Evolutionary conservation across 1,140 invertebrate species (phyloP), one percentile per base, ranked within the genome.

Genomic region (Zaprionus gabonicus): DNA sequence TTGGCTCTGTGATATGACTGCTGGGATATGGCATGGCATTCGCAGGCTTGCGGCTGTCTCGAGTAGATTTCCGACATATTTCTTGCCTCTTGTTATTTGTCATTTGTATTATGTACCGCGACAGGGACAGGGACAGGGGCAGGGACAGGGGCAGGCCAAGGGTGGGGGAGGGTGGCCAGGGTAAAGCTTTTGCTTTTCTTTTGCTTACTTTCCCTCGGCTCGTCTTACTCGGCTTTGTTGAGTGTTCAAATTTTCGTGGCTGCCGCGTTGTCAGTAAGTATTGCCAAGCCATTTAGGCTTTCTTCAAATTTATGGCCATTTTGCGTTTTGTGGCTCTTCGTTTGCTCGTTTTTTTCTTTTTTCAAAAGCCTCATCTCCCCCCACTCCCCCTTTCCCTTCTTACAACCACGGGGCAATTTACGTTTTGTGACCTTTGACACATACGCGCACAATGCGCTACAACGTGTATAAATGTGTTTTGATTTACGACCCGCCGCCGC

Each of bases 11-110:
- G 55, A 68, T 68, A 59, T 59, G 66, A 59, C 68, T 70, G 59
- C 15, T 67, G 65, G 65, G 65, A 67, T 58, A 58, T 59, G 27
- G n/a, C 41, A 41, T 73, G 69, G 63, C 71, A 71, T 67, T 76
- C 74, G 80, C 59, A 27, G 77, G 72, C 67, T 82, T 82, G 82
- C 71, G 74, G 72, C 78, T 78, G 84, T 83, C 84, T 88, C 74
- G 66, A 87, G 84, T 87, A 88, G 84, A 87, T 87, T 84, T 90
- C 81, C 69, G 55, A 86, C 82, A 86, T 87, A 86, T 90, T 90
- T 90, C 62, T 80, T 82, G 75, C 76, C 78, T 78, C 81, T 73
- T 72, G 78, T 84, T 87, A 88, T 88, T 84, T 87, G 83, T 87
- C 81, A 87, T 88, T 88, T 78, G 75, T 84, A 78, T 87, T 88